Percentiles rank a stretch among this genome's conserved stretches.
phyloP scores from a whole-genome alignment of 2,888 invertebrate species.

The Cataglyphis altisquamis region DNA sequence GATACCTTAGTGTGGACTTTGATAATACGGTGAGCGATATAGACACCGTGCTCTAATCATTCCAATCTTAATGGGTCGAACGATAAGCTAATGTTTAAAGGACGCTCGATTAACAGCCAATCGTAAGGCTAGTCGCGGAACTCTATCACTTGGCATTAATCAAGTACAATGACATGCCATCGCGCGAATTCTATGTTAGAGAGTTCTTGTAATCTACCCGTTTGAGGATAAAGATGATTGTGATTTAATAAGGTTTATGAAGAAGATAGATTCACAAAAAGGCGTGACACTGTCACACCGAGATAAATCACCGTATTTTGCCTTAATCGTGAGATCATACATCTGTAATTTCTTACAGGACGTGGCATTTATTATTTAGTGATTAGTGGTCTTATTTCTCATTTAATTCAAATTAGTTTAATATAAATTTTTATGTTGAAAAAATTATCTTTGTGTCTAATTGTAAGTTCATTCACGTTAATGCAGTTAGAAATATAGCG shows the following conservation, averaged over 20 bases:
- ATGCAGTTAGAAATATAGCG: no score
- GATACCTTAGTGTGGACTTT: slow-evolving; percentile 32
- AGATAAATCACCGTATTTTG: not conserved
- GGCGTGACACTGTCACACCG: not conserved
- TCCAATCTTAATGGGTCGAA: slow-evolving; percentile 36
- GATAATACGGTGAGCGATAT: slow-evolving; percentile 26
- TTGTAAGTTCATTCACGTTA: not conserved
- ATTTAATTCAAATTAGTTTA: not conserved
- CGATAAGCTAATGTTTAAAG: slow-evolving; percentile 49
- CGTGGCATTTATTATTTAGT: not conserved
- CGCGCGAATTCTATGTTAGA: not conserved
- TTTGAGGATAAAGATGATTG: not conserved
- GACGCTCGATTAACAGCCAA: slow-evolving; percentile 37
- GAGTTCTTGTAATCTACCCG: not conserved
- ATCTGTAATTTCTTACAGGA: not conserved
- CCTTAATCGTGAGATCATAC: not conserved
- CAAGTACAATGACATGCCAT: not conserved
- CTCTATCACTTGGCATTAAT: slow-evolving; percentile 4
- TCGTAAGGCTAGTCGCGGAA: slow-evolving; percentile 18
- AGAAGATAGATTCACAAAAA: not conserved
- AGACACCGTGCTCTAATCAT: slow-evolving; percentile 49
- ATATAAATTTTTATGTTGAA: not conserved
- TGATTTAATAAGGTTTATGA: not conserved
- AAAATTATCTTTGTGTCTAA: not conserved
- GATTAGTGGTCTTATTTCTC: not conserved